Evolutionary conservation across 2,888 invertebrate genomes (phyloP).

Genomic region (Trichacis sp.): DNA sequence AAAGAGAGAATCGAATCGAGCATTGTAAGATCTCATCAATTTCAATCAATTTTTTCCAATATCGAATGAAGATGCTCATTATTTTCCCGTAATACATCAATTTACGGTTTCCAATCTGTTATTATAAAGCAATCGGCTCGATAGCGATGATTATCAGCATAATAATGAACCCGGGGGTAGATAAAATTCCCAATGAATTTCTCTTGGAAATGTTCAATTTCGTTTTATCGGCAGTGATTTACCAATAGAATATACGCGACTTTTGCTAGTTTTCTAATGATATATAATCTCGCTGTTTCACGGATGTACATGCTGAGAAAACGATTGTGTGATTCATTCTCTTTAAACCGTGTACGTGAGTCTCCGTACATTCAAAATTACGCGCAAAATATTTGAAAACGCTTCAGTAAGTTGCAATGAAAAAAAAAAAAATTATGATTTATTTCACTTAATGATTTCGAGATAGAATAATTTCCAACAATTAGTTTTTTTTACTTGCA

Average conservation of each 20-base stretch:
- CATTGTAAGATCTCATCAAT: not conserved
- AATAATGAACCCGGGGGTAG: not conserved
- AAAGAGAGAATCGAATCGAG: too few species aligned
- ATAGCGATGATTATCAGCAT: not conserved
- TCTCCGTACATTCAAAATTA: too few species aligned
- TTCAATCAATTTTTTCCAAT: not conserved
- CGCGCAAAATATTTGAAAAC: too few species aligned
- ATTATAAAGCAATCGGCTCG: not conserved
- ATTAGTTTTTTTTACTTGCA: too few species aligned
- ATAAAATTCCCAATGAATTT: not conserved
- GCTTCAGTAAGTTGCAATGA: too few species aligned
- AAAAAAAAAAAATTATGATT: too few species aligned
- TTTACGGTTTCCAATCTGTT: not conserved
- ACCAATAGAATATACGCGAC: too few species aligned
- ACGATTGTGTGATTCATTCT: constrained; percentile 1
- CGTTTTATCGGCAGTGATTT: too few species aligned
- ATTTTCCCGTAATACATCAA: not conserved
- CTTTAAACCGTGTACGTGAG: not conserved
- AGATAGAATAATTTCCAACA: too few species aligned
- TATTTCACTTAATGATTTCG: too few species aligned
- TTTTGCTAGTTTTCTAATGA: not conserved
- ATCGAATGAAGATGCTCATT: not conserved
- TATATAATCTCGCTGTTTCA: not conserved
- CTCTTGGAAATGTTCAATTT: too few species aligned
- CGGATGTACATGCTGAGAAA: not conserved